Evolutionary conservation across 2,113 vertebrate species (phyloP).

Genomic region (Paracanthobrama guichenoti): DNA sequence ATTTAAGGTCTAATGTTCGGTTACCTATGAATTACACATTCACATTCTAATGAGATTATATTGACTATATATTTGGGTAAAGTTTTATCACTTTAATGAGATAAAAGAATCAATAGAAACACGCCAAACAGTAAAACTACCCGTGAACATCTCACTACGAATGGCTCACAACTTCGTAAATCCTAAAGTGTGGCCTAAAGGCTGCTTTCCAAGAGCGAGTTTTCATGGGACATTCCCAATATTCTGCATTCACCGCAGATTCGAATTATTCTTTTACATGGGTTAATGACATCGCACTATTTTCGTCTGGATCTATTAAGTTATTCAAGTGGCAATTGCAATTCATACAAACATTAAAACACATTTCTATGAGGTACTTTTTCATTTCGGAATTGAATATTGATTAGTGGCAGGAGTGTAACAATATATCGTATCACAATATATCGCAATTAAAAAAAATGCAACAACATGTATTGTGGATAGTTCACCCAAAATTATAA

Average conservation of each 20-base stretch:
- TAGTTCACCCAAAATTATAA: too few species aligned
- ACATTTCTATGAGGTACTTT: too few species aligned
- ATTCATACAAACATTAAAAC: too few species aligned
- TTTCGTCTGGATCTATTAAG: background rate
- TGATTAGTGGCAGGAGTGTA: too few species aligned
- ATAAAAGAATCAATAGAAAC: background rate
- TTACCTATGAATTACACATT: background rate
- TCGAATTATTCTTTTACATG: background rate
- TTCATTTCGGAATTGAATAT: too few species aligned
- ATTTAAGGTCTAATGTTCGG: slow-evolving; percentile 12
- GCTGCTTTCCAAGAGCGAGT: background rate
- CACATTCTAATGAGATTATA: background rate
- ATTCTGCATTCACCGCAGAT: background rate
- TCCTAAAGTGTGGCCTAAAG: background rate
- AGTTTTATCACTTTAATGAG: background rate
- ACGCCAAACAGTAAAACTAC: background rate
- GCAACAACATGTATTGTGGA: too few species aligned
- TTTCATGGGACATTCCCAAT: background rate
- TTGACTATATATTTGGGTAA: background rate
- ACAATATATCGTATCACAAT: too few species aligned
- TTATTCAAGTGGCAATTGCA: too few species aligned
- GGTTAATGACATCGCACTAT: background rate
- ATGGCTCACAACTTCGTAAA: slow-evolving; percentile 4
- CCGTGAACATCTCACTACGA: background rate
- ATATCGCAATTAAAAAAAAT: too few species aligned